Evolutionary conservation across 1,140 invertebrate genomes (phyloP).

Genomic region (Diorhabda sublineata): DNA sequence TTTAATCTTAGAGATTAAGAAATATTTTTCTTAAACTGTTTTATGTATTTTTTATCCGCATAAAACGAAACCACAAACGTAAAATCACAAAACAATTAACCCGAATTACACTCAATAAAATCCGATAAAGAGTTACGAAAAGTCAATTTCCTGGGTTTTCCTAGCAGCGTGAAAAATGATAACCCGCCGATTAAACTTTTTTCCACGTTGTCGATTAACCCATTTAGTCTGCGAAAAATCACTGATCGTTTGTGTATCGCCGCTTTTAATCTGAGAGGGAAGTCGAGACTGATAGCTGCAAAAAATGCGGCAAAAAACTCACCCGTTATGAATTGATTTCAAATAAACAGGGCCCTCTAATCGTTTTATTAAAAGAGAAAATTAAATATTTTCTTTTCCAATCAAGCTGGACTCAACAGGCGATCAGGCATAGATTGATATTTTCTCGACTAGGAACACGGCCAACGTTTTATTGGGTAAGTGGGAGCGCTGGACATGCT

Average conservation of each 20-base stretch:
- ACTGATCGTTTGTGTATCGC: constrained; percentile 16
- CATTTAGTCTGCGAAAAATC: constrained; percentile 16
- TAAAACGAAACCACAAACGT: too few relatives aligned
- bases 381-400: constrained; percentile 27
- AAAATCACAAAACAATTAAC: background rate
- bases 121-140: background rate
- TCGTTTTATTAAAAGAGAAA: constrained; percentile 32
- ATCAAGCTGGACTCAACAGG: constrained; percentile 17
- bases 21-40: too few relatives aligned
- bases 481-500: background rate
- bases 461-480: background rate
- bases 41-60: too few relatives aligned
- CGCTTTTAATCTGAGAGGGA: constrained; percentile 20
- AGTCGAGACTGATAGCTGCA: constrained; percentile 18
- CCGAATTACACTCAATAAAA: background rate
- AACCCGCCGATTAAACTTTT: background rate
- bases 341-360: constrained; percentile 32
- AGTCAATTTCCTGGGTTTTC: constrained; percentile 2
- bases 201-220: constrained; percentile 12
- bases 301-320: constrained; percentile 27
- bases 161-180: background rate
- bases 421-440: background rate
- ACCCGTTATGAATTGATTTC: constrained; percentile 28
- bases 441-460: background rate
- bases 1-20: too few relatives aligned